Base-by-base conservation (phyloP, 1,140 invertebrate species). In the Megalopta genalis region DNA sequence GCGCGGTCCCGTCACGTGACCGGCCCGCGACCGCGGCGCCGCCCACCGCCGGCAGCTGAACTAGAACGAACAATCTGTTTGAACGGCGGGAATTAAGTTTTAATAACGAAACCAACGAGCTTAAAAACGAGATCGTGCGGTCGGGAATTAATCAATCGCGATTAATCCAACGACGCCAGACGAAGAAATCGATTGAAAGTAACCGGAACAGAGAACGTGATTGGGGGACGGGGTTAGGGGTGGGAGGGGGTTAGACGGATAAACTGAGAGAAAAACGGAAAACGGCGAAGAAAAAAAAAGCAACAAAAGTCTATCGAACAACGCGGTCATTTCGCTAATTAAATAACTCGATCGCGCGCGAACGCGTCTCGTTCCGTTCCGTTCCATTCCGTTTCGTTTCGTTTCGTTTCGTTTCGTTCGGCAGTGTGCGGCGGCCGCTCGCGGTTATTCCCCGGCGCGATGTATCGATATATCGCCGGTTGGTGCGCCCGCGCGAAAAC, bases 241-340 rank as follows among this genome's bases (percentile, higher is more conserved):
- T 23, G 49, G 49, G 49, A 16, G 3, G 46, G 10, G 49, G 4
- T 18, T 18, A 52, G 18, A 52, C 18, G 63, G 9, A 10, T 46
- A 14, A 46, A 46, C 39, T 18, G 16, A 1, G 54, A 27, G 23
- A 42, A 23, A 16, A 21, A 14, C 32, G 54, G 18, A 66, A 52
- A 39, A 21, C 14, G 14, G 66, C 8, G 25, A 46, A 32, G 10
- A 14, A 60, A 46, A 46, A 46, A 10, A 46, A 46, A 46, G 42
- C 10, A 46, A 46, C 42, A 46, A 46, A 49, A 49, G 8, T 23
- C 21, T 5, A 9, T n/a, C 54, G 54, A 57, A 52, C 27, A 57
- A 52, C 27, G 77, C 16, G 76, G 76, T 78, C 60, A 65, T 78
- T 64, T 78, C 60, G 76, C 60, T 78, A 78, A 78, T 78, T 78